phyloP scores from a whole-genome alignment of 2,888 invertebrate genomes.

The Eristalis tenax region DNA sequence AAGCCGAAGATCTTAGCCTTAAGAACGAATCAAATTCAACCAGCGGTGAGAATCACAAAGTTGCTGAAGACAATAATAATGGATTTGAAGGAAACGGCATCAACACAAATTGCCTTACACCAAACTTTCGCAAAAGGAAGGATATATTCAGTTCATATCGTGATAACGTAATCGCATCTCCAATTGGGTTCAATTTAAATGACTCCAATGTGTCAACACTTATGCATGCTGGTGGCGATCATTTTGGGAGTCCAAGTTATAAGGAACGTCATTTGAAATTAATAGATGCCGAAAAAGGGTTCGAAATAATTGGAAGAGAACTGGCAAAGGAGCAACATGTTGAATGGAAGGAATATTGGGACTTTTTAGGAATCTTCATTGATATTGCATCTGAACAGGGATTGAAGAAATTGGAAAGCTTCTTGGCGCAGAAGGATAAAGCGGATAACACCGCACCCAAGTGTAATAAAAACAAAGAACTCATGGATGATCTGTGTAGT shows the following conservation, averaged over 20 bases:
- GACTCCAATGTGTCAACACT: constrained; percentile 32
- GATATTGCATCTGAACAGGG: constrained; percentile 90
- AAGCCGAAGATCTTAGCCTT: constrained; percentile 4
- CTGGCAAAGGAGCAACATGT: constrained; percentile 87
- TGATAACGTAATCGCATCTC: constrained; percentile 73
- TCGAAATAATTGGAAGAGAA: constrained; percentile 91
- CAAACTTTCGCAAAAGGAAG: constrained; percentile 63
- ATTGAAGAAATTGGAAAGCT: constrained; percentile 87
- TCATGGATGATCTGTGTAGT: constrained; percentile 74
- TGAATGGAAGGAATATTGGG: constrained; percentile 96
- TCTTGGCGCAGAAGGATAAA: constrained; percentile 81
- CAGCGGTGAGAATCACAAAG: constrained; percentile 17
- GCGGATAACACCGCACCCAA: constrained; percentile 49
- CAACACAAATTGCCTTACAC: constrained; percentile 41
- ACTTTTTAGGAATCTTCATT: constrained; percentile 90
- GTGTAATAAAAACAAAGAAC: constrained; percentile 45
- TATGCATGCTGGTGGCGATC: constrained; percentile 55
- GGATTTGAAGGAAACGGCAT: constrained; percentile 43
- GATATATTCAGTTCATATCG: constrained; percentile 77
- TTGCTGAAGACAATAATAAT: constrained; percentile 62
- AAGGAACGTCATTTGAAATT: constrained; percentile 82
- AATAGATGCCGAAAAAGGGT: constrained; percentile 91
- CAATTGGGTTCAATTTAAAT: constrained; percentile 67
- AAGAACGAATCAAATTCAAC: constrained; percentile 12
- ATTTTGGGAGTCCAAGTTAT: constrained; percentile 75